Base-by-base conservation (phyloP, 2,113 vertebrate species). In the Nansenia antarctica region DNA sequence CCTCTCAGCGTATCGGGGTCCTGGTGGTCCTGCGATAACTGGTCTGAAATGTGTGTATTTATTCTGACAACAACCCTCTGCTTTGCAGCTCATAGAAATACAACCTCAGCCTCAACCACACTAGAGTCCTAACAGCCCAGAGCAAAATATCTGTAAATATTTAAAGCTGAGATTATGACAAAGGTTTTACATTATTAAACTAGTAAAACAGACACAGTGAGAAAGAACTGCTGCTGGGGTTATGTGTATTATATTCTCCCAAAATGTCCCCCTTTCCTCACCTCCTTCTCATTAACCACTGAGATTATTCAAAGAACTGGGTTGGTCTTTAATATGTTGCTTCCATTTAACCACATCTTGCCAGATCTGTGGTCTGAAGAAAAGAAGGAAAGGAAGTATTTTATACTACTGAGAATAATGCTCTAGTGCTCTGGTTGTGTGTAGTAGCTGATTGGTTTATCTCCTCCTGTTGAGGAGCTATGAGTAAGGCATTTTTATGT, bases 1-100 rank as follows among this genome's bases (percentile, higher is more conserved):
- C 67, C 75, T 84, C 78, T 90, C 83, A 93, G 92, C 89, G 9
- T 88, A 89, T 91, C 88, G 84, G 54, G 76, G 82, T 76, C 66
- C 78, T 26, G 79, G 58, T 26, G 79, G 58, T 73, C 86, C 88
- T 15, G 80, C 67, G 84, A 84, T 91, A 84, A 29, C 86, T 80
- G 86, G 88, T 89, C 89, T 91, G 84, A 92, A 93, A 93, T 87
- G 92, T 93, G 90, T 90, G 92, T 92, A 90, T n/a, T n/a, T 90
- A 67, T 86, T 80, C 66, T 37, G 73, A 64, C 76, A 65, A 78
- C 80, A 65, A 78, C 80, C 71, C 78, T 84, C 75, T 62, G 85
- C 89, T 91, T 91, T 87, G 86, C 85, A 86, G 84, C 76, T 78
- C 76, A 76, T 60, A 62, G n/a, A 82, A 4, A 65, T 63, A 61